Percentiles rank a stretch among this genome's conserved stretches.
Evolutionary conservation across 2,797 vertebrate genomes (phyloP).

Genomic region (Tragopan temminckii): DNA sequence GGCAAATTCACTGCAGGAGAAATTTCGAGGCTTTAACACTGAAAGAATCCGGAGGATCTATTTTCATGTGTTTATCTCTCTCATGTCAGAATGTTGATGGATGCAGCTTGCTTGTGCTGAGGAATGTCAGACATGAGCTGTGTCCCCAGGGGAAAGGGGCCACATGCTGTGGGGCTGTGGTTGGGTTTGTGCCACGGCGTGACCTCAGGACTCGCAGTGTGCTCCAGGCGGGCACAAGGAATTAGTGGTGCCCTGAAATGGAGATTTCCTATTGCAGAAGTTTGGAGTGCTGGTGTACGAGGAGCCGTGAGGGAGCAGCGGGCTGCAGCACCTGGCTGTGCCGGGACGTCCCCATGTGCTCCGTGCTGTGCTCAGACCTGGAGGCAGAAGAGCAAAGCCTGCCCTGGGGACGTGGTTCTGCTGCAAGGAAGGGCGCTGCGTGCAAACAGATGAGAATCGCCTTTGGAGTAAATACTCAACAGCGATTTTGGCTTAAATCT

Average conservation of each 20-base stretch:
- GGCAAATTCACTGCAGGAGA: neutral
- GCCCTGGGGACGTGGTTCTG: neutral
- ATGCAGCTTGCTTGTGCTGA: accelerated
- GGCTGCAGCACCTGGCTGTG: too few relatives aligned
- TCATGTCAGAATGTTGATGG: accelerated
- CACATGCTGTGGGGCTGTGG: neutral
- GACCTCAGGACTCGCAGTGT: neutral
- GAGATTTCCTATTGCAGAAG: conserved; percentile 51
- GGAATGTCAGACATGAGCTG: neutral
- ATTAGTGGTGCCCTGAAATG: conserved; percentile 47
- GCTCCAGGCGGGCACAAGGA: neutral
- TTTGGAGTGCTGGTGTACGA: neutral
- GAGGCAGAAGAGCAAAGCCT: neutral
- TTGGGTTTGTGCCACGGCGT: too few relatives aligned
- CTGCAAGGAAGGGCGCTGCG: neutral
- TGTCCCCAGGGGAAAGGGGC: neutral
- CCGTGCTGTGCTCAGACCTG: neutral
- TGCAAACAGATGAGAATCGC: neutral
- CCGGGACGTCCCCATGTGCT: too few relatives aligned
- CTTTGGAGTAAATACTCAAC: neutral
- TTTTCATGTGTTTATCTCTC: neutral
- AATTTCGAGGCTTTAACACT: neutral
- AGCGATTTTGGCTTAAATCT: neutral
- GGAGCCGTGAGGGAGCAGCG: neutral
- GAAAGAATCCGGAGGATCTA: neutral